A percentile compares a stretch with the other conserved stretches of the same genome.
phyloP scores from a whole-genome alignment of 2,797 vertebrate species.

The Sarcophilus harrisii region DNA sequence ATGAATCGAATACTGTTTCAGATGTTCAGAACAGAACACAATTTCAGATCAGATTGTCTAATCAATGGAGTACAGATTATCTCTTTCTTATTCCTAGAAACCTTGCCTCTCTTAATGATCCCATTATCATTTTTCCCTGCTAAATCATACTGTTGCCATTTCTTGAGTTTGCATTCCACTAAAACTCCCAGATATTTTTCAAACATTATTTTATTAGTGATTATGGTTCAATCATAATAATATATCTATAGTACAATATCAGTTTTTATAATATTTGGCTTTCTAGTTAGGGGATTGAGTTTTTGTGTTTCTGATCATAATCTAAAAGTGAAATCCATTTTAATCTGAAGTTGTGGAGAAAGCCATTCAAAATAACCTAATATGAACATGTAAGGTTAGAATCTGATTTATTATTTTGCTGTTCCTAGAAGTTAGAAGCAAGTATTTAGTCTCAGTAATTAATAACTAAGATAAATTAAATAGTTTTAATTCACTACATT shows the following conservation, averaged over 20 bases:
- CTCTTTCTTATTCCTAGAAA: not conserved
- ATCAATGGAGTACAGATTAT: no score
- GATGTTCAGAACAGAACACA: not conserved
- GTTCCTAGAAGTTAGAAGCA: conserved; percentile 40
- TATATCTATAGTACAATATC: conserved; percentile 13
- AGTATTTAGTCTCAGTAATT: conserved; percentile 21
- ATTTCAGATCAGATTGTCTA: not conserved
- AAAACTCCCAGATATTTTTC: not conserved
- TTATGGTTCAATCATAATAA: conserved; percentile 50
- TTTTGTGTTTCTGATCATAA: conserved; percentile 59
- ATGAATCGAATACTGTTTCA: not conserved
- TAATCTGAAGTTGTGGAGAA: conserved; percentile 53
- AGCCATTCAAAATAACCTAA: conserved; percentile 60
- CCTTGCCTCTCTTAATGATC: not conserved
- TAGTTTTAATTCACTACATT: conserved; percentile 43
- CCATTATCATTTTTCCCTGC: not conserved
- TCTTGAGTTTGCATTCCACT: not conserved
- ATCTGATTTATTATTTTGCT: conserved; percentile 43
- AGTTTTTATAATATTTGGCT: conserved; percentile 31
- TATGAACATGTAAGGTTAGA: conserved; percentile 17
- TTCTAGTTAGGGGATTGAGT: not conserved
- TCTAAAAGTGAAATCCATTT: conserved; percentile 60
- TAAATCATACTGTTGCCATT: not conserved
- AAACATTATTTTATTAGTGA: conserved; percentile 39
- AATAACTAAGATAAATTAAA: conserved; percentile 44